Evolutionary conservation across 1,140 invertebrate species (phyloP).

Genomic region (Theocolax elegans): DNA sequence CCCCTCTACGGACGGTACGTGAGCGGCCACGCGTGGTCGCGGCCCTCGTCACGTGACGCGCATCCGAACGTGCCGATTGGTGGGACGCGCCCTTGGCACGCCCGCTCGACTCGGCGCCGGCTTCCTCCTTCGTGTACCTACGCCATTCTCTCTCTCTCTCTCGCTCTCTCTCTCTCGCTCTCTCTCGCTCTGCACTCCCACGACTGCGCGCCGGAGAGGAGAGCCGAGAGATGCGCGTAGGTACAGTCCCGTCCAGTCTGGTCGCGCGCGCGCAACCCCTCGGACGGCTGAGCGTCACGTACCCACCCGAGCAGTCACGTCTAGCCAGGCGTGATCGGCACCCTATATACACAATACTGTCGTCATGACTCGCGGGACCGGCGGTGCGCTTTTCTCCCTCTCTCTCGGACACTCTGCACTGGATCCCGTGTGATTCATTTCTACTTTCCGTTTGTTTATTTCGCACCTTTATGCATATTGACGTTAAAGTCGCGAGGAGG

Average conservation of each 20-base stretch:
- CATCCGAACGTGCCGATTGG: conserved; percentile 27
- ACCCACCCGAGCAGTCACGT: too few relatives aligned
- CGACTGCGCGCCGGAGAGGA: conserved; percentile 34
- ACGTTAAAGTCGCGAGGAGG: too few relatives aligned
- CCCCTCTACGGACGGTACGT: background rate
- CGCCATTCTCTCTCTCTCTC: background rate
- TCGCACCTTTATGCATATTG: too few relatives aligned
- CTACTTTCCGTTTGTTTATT: too few relatives aligned
- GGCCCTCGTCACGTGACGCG: conserved; percentile 35
- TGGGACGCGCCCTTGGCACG: conserved; percentile 33
- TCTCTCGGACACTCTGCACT: too few relatives aligned
- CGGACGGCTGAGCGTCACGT: conserved; percentile 33
- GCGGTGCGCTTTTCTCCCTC: too few relatives aligned
- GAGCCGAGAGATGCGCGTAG: too few relatives aligned
- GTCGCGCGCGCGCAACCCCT: conserved; percentile 45
- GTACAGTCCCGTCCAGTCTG: conserved; percentile 52
- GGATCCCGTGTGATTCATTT: too few relatives aligned
- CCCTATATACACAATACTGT: too few relatives aligned
- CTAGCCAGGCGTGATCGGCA: too few relatives aligned
- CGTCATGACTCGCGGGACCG: too few relatives aligned
- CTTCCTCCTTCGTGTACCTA: background rate
- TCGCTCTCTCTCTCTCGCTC: background rate
- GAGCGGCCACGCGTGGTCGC: conserved; percentile 11
- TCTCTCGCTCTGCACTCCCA: background rate
- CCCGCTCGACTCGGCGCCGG: background rate